These are phyloP conservation scores for Drymonia ruficornis DNA, from an alignment of 2,888 invertebrate genomes.

Conservation along the genomic window DNA sequence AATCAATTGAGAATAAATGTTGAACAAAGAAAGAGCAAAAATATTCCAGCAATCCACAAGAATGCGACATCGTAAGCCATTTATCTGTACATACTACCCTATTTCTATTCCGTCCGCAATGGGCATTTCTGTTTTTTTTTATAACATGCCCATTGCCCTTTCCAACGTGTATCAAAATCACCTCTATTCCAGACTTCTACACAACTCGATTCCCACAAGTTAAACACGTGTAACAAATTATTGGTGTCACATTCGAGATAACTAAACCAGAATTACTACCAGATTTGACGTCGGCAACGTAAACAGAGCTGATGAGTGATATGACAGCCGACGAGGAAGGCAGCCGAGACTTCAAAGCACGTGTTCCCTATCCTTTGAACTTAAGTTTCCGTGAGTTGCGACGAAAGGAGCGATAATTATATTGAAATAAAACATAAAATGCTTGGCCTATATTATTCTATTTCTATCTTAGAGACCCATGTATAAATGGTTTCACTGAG, in stretches of 20 bases:
- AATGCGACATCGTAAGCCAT: too few species aligned
- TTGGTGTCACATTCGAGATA: conserved; percentile 7
- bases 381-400: conserved; percentile 18
- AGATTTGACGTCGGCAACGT: conserved; percentile 26
- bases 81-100: too few species aligned
- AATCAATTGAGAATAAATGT: too few species aligned
- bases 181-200: neutral
- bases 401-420: conserved; percentile 3
- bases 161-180: neutral
- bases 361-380: conserved; percentile 24
- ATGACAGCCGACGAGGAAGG: conserved; percentile 7
- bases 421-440: neutral
- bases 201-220: neutral
- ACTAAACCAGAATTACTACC: conserved; percentile 21
- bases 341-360: conserved; percentile 25
- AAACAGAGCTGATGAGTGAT: conserved; percentile 39
- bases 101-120: too few species aligned
- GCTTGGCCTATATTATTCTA: neutral
- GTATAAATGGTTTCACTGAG: too few species aligned
- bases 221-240: conserved; percentile 5
- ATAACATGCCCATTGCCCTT: too few species aligned
- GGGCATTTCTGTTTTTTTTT: too few species aligned
- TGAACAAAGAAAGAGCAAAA: too few species aligned
- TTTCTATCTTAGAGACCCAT: neutral
- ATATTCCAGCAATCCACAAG: too few species aligned